A percentile compares a stretch with the other conserved stretches of the same genome.
phyloP scores from a whole-genome alignment of 2,113 vertebrate species.

The Callionymus lyra region DNA sequence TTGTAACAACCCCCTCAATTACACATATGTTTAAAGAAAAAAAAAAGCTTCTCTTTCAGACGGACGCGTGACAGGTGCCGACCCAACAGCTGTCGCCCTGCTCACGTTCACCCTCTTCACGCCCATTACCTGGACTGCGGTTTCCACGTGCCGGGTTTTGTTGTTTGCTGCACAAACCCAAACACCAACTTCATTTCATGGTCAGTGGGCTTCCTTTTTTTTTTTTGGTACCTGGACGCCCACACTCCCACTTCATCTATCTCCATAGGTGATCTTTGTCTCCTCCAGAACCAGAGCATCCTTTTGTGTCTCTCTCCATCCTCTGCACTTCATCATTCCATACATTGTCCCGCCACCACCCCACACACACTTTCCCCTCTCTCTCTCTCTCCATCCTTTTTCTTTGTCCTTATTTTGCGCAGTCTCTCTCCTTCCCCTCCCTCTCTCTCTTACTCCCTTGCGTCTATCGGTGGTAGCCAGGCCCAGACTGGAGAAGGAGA shows the following conservation, averaged over 20 bases:
- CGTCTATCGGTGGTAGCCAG: constrained; percentile 45
- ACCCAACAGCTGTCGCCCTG: constrained; percentile 53
- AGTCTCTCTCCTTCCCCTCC: constrained; percentile 37
- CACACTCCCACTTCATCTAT: constrained; percentile 35
- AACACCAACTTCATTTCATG: constrained; percentile 1
- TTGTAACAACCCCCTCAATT: too few relatives aligned
- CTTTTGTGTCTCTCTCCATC: constrained; percentile 42
- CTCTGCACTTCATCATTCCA: constrained; percentile 39
- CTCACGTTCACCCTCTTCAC: constrained; percentile 18
- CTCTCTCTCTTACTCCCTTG: constrained; percentile 26
- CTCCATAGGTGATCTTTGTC: constrained; percentile 16
- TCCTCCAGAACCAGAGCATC: constrained; percentile 30
- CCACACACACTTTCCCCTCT: constrained; percentile 18
- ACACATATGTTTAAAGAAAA: constrained; percentile 5
- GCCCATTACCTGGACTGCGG: constrained; percentile 4
- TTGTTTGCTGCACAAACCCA: background rate
- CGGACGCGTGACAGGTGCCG: constrained; percentile 55
- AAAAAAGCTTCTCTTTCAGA: constrained; percentile 32
- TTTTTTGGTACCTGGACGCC: constrained; percentile 4
- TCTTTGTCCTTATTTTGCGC: constrained; percentile 42
- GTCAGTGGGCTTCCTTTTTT: background rate
- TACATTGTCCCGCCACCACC: constrained; percentile 30
- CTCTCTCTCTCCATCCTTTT: constrained; percentile 36
- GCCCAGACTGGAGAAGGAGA: constrained; percentile 48
- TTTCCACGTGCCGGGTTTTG: too few relatives aligned